Conservation (phyloP, 2,113 vertebrate species). For the Nothobranchius furzeri region DNA sequence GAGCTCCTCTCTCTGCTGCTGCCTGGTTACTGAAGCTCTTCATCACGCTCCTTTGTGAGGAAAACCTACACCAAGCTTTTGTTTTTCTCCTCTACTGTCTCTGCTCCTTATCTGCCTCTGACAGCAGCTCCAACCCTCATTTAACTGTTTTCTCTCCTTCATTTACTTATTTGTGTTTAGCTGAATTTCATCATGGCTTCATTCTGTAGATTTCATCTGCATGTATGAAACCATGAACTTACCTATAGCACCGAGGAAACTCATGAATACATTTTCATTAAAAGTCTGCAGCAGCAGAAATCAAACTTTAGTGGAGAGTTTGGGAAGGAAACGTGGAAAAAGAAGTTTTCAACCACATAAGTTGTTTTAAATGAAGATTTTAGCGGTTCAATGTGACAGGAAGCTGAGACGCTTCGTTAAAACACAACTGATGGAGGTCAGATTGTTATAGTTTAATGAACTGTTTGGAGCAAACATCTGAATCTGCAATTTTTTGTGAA, state of each 20-base stretch:
- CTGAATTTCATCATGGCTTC: not conserved
- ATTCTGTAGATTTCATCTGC: not conserved
- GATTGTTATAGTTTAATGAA: too few relatives aligned
- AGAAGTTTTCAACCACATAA: not conserved
- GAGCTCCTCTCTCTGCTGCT: conserved; percentile 36
- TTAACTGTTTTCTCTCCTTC: conserved; percentile 14
- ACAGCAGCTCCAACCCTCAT: conserved; percentile 18
- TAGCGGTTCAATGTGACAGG: too few relatives aligned
- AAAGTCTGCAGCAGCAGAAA: not conserved
- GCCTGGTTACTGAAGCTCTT: conserved; percentile 51
- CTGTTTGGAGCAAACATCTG: too few relatives aligned
- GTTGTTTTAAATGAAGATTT: too few relatives aligned
- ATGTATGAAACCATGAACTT: not conserved
- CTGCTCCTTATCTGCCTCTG: conserved; percentile 31
- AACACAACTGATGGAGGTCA: too few relatives aligned
- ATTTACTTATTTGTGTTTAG: not conserved
- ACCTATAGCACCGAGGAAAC: not conserved
- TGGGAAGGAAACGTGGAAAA: not conserved
- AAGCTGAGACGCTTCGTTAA: too few relatives aligned
- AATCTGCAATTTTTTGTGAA: not conserved
- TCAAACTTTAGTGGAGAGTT: not conserved
- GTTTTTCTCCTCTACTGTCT: conserved; percentile 30
- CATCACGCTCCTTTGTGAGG: conserved; percentile 48
- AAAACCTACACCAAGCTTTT: conserved; percentile 33
- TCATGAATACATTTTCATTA: conserved; percentile 5